These are phyloP conservation scores for Yponomeuta cagnagella DNA, from an alignment of 2,888 invertebrate species.

Conservation along the genomic window DNA sequence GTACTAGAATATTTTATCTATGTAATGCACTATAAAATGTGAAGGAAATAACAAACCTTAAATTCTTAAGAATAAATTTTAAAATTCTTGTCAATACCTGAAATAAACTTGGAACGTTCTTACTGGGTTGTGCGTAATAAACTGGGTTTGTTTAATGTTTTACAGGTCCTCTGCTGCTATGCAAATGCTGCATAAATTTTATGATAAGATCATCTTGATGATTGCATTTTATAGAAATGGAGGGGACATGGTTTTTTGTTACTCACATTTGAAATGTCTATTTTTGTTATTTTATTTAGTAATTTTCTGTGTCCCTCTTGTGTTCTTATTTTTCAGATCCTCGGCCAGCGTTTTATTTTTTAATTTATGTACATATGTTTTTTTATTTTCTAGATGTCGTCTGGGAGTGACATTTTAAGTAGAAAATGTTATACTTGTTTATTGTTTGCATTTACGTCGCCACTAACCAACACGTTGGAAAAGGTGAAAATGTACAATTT, in stretches of 20 bases:
- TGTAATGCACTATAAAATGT: no score
- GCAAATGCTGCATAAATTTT: slow-evolving; percentile 14
- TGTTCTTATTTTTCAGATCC: slow-evolving; percentile 21
- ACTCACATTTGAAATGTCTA: slow-evolving; percentile 58
- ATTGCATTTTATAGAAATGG: slow-evolving; percentile 62
- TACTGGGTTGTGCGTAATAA: no score
- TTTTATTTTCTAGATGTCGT: slow-evolving; percentile 6
- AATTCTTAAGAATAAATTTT: no score
- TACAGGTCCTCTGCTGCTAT: slow-evolving; percentile 30
- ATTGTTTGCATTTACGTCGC: slow-evolving; percentile 25
- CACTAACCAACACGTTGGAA: slow-evolving; percentile 51
- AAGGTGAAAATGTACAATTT: slow-evolving; percentile 37
- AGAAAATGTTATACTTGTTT: slow-evolving; percentile 1
- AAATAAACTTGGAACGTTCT: no score
- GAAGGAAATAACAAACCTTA: no score
- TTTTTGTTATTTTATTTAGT: slow-evolving; percentile 30
- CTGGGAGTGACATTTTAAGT: not conserved
- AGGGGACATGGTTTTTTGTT: slow-evolving; percentile 34
- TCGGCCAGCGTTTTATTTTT: slow-evolving; percentile 16
- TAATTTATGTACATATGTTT: not conserved
- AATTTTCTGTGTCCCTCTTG: slow-evolving; percentile 18
- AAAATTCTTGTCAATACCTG: no score
- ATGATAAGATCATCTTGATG: slow-evolving; percentile 11
- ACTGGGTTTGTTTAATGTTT: slow-evolving; percentile 21
- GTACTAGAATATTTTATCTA: no score